Evolutionary conservation across 2,888 invertebrate genomes (phyloP).

Genomic region (Sarcophaga carnaria): DNA sequence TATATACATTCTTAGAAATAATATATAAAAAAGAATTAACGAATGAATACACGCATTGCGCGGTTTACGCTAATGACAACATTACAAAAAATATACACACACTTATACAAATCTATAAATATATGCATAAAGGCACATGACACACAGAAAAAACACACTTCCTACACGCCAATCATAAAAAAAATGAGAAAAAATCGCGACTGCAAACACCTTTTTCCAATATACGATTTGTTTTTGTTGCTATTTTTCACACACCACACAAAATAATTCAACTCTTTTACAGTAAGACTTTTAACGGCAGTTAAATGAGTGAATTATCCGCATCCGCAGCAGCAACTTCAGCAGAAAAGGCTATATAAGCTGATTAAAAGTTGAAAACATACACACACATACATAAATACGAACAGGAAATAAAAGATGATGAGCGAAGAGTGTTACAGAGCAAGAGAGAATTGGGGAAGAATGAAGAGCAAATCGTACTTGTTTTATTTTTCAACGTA

Average conservation of each 20-base stretch:
- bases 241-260: constrained; percentile 24
- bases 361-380: constrained; percentile 15
- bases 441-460: neutral
- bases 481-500: no score
- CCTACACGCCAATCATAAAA: constrained; percentile 56
- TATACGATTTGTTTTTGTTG: constrained; percentile 47
- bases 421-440: neutral
- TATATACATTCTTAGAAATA: neutral
- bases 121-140: neutral
- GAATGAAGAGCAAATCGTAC: neutral
- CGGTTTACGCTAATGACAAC: constrained; percentile 50
- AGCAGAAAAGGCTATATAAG: constrained; percentile 24
- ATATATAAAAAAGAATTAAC: constrained; percentile 42
- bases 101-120: neutral
- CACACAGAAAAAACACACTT: constrained; percentile 16
- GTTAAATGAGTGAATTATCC: constrained; percentile 60
- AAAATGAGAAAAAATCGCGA: constrained; percentile 55
- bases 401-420: no score
- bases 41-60: constrained; percentile 56
- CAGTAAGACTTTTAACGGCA: constrained; percentile 28
- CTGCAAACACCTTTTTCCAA: constrained; percentile 55
- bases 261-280: constrained; percentile 54
- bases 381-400: neutral
- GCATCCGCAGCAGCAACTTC: constrained; percentile 28
- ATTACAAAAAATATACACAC: constrained; percentile 27